Percentiles rank a stretch among this genome's conserved stretches.
Conservation (phyloP, 2,888 invertebrate species). For the Plebejus anna region DNA sequence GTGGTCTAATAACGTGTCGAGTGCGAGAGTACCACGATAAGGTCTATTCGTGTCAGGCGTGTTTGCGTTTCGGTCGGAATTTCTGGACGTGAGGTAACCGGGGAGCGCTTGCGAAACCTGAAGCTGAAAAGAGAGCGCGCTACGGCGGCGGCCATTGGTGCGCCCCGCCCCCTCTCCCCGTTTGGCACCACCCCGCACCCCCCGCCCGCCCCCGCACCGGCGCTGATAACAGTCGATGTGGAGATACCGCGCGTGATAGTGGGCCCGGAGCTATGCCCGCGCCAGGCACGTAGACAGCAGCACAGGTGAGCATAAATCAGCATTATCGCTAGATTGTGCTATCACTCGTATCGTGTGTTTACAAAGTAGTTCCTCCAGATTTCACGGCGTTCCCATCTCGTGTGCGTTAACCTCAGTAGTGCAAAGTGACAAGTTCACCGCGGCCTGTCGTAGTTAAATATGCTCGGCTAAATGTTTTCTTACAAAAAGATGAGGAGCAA, state of each 20-base stretch:
- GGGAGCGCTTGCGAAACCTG: conserved; percentile 36
- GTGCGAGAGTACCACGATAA: conserved; percentile 5
- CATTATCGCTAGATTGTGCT: conserved; percentile 31
- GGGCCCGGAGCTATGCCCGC: conserved; percentile 41
- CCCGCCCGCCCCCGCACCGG: conserved; percentile 33
- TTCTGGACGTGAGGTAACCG: conserved; percentile 30
- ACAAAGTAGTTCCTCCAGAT: not conserved
- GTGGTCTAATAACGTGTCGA: not conserved
- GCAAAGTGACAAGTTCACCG: not conserved
- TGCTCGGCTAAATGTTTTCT: not conserved
- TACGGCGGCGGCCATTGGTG: conserved; percentile 33
- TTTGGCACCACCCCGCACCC: conserved; percentile 35
- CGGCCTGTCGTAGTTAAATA: not conserved
- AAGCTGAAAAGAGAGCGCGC: conserved; percentile 40
- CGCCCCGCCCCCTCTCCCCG: conserved; percentile 23
- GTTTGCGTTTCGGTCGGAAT: not conserved
- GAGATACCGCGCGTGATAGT: conserved; percentile 45
- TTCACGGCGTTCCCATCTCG: not conserved
- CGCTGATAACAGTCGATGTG: conserved; percentile 42
- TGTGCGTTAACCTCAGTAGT: not conserved
- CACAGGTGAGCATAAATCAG: conserved; percentile 10
- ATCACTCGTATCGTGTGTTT: conserved; percentile 24
- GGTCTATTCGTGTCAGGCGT: not conserved
- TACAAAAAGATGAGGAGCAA: not conserved
- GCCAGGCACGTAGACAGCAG: conserved; percentile 33